Percentiles rank a stretch among this genome's conserved stretches.
Evolutionary conservation across 1,140 invertebrate species (phyloP).

Genomic region (Metopolophium dirhodum): DNA sequence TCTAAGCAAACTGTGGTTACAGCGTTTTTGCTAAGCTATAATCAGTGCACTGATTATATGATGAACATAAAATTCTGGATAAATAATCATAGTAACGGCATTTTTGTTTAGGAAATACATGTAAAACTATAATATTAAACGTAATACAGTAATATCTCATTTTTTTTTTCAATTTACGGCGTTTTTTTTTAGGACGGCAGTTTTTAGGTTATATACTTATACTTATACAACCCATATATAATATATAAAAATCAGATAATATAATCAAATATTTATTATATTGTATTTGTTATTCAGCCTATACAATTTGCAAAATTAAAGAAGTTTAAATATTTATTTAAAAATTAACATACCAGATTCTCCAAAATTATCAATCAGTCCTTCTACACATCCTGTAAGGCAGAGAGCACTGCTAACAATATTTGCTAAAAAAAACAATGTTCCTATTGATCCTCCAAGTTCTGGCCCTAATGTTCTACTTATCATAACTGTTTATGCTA

Average conservation of each 20-base stretch:
- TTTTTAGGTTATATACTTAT: not conserved
- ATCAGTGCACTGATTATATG: too few relatives aligned
- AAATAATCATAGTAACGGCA: too few relatives aligned
- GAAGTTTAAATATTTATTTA: not conserved
- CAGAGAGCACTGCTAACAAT: slow-evolving; percentile 94
- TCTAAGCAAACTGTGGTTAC: too few relatives aligned
- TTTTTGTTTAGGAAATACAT: too few relatives aligned
- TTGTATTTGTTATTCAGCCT: not conserved
- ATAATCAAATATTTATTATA: not conserved
- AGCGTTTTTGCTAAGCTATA: too few relatives aligned
- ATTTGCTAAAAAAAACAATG: slow-evolving; percentile 95
- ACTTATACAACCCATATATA: not conserved
- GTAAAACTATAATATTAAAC: too few relatives aligned
- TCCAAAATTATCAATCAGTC: slow-evolving; percentile 94
- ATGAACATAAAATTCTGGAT: too few relatives aligned
- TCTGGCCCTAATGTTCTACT: slow-evolving; percentile 94
- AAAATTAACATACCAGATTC: slow-evolving; percentile 70
- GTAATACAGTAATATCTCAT: too few relatives aligned
- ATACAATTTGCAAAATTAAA: not conserved
- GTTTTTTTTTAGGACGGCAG: not conserved
- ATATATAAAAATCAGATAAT: too few relatives aligned
- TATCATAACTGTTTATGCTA: slow-evolving; percentile 81
- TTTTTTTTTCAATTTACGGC: too few relatives aligned
- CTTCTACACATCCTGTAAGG: slow-evolving; percentile 94
- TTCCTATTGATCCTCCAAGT: slow-evolving; percentile 96